Evolutionary conservation across 2,888 invertebrate species (phyloP), one percentile per base, ranked within the genome.

Genomic region (Coelopa pilipes): DNA sequence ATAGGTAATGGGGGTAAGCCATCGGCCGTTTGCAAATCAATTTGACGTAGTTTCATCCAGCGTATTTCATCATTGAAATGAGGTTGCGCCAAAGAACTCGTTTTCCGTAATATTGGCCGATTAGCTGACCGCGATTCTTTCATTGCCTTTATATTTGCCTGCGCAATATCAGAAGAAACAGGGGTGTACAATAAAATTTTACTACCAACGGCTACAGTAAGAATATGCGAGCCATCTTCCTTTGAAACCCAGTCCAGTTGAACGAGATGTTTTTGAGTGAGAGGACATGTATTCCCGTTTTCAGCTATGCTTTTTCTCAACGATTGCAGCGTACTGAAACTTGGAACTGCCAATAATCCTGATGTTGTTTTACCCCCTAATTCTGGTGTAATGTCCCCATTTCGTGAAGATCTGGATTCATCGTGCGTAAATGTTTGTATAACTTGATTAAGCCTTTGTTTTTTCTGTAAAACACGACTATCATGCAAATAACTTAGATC

Each of bases 221-320:
- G 88, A 80, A 99, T 96, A 86, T 99, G 99, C 0, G 97, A 96
- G 0, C 99, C 99, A 85, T 99, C 99, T 87, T 99, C 99, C 80
- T 98, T 97, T 0, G 98, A 98, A 13, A 99, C 98, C 99, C 99
- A 99, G 88, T 99, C 99, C 55, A 99, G 89, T 84, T 98, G 98
- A 0, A 98, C 97, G 45, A 97, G 89, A 87, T 96, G 96, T 86
- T 96, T 96, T 85, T 96, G 96, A 0, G 96, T 96, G 53, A 96
- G 86, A 0, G 96, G 95, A 82, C 96, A 96, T 0, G 96, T 96
- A 85, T 96, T 96, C 4, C 96, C 96, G 84, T 96, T 95, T 87
- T 96, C 96, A 80, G 95, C 94, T 57, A 96, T 96, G 60, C 95
- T 95, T 85, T 94, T 95, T 74, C 95, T 90, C 73, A 96, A 86